Base-by-base conservation (phyloP, 2,888 invertebrate species). In the Aleiodes leptofemur region DNA sequence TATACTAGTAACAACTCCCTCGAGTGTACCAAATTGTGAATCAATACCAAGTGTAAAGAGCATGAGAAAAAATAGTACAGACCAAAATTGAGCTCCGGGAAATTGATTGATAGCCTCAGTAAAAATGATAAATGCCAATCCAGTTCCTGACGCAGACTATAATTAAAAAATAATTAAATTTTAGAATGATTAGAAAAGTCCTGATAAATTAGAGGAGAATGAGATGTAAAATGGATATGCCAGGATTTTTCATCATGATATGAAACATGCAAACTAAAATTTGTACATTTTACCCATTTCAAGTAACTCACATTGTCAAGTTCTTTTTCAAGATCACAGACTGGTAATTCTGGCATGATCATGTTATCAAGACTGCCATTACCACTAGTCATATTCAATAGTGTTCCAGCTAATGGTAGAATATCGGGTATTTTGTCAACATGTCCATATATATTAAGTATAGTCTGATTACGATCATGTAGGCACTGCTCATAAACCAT, bases 81-180 rank as follows among this genome's bases (percentile, higher is more conserved):
- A 96, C 98, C 98, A 98, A 86, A 98, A 94, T 83, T 97, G 98
- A 0, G 98, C 96, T 0, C 97, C 96, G 0, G 98, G 98, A 90
- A 98, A 98, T 90, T 98, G 98, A 90, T 98, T 97, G 87, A 98
- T 98, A 7, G 98, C 98, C 90, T 98, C 98, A 0, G 98, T 98
- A 91, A 98, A 98, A 82, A 98, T 97, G 79, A 98, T 98, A 90
- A 98, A 98, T 0, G 98, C 98, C 74, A 98, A 90, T 0, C 98
- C 98, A 0, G 98, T 98, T 31, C 98, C 98, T 3, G 98, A 96
- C 0, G 98, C 98, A 6, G 98, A 97, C 98, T 98, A 91, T 14
- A 92, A 80, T 11, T 1, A 48, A 59, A 59, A n/a, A 34, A 38
- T 59, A 55, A 23, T 1, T 55, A 23, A 70, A 53, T 34, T 68